phyloP scores from a whole-genome alignment of 2,888 invertebrate genomes.

The Lithophane socia region DNA sequence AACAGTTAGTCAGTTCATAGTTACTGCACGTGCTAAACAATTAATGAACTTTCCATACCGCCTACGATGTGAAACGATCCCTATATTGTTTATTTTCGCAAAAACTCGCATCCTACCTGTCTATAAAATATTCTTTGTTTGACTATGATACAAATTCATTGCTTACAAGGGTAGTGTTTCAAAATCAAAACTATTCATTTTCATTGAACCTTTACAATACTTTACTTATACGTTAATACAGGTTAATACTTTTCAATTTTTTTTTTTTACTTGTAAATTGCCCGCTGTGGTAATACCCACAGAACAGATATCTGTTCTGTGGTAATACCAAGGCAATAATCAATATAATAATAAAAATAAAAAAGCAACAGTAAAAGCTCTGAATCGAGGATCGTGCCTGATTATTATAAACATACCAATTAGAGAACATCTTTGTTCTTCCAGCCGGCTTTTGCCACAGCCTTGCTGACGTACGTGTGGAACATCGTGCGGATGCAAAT shows the following conservation, averaged over 20 bases:
- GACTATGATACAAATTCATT: neutral
- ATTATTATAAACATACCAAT: neutral
- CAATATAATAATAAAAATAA: neutral
- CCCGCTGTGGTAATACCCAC: no score
- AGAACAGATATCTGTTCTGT: no score
- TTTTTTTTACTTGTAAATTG: no score
- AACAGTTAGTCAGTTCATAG: neutral
- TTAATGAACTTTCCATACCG: neutral
- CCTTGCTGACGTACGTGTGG: slow-evolving; percentile 95
- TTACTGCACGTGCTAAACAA: neutral
- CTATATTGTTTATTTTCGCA: neutral
- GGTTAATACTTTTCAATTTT: no score
- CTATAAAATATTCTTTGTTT: no score
- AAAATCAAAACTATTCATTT: neutral
- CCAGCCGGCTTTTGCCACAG: slow-evolving; percentile 95
- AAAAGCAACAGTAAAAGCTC: neutral
- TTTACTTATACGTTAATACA: no score
- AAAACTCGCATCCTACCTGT: neutral
- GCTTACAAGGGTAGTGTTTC: neutral
- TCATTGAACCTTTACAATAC: neutral
- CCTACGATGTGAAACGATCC: neutral
- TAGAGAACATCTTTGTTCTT: slow-evolving; percentile 65
- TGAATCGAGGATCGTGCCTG: neutral
- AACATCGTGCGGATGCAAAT: slow-evolving; percentile 94
- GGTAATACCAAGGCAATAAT: neutral